phyloP scores from a whole-genome alignment of 1,140 invertebrate genomes.

The Cherax destructor region DNA sequence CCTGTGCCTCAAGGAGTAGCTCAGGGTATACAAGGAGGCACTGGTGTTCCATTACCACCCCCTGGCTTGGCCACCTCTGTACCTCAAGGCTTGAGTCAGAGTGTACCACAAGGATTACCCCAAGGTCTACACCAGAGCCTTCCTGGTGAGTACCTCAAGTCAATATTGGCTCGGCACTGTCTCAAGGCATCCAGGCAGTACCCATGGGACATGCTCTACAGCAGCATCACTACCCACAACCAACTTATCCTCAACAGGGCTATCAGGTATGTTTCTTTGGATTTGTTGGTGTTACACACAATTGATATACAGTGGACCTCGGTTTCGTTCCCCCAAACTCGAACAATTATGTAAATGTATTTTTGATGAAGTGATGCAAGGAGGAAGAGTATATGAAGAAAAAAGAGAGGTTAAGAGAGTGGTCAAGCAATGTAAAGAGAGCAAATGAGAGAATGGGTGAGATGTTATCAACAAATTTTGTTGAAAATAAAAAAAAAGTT shows the following conservation, averaged over 20 bases:
- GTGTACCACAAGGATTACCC: slow-evolving; percentile 42
- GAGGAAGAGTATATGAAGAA: no score
- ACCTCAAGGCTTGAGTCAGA: slow-evolving; percentile 37
- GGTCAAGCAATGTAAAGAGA: no score
- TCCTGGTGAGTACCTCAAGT: slow-evolving; percentile 38
- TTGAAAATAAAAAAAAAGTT: no score
- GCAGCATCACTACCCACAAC: slow-evolving; percentile 43
- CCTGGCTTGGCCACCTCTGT: slow-evolving; percentile 14
- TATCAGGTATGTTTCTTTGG: slow-evolving; percentile 41
- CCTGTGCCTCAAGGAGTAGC: slow-evolving; percentile 28
- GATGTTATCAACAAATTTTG: no score
- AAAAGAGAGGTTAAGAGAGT: no score
- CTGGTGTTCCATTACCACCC: slow-evolving; percentile 15
- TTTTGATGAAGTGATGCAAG: no score
- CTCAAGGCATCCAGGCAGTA: slow-evolving; percentile 40
- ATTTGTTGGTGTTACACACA: neutral
- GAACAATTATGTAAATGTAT: no score
- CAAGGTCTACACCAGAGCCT: slow-evolving; percentile 49
- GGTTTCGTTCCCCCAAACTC: no score
- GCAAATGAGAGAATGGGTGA: no score
- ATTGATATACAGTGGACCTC: no score
- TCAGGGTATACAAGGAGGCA: slow-evolving; percentile 26
- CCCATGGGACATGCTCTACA: slow-evolving; percentile 46
- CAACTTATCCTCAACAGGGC: slow-evolving; percentile 47
- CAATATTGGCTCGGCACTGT: slow-evolving; percentile 40